A percentile compares a stretch with the other conserved stretches of the same genome.
phyloP scores from a whole-genome alignment of 2,888 invertebrate species.

The Prenolepis imparis region DNA sequence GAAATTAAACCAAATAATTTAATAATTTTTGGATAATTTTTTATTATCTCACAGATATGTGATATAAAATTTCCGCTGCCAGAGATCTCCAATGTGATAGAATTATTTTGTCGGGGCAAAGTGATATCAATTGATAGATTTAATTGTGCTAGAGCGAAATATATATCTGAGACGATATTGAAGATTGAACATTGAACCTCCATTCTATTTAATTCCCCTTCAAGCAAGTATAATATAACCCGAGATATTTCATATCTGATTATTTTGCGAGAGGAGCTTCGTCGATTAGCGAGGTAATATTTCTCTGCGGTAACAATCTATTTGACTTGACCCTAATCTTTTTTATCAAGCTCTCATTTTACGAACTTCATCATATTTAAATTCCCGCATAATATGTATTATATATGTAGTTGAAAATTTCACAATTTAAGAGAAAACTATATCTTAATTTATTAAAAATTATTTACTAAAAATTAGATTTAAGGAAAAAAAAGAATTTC shows the following conservation, averaged over 20 bases:
- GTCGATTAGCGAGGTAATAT: conserved; percentile 27
- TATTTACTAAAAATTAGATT: neutral
- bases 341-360: neutral
- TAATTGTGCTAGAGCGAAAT: conserved; percentile 70
- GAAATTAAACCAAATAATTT: conserved; percentile 25
- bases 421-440: neutral
- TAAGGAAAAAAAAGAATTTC: neutral
- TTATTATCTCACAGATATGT: neutral
- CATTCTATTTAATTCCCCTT: conserved; percentile 72
- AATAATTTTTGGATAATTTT: conserved; percentile 4
- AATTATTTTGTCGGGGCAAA: conserved; percentile 55
- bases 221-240: conserved; percentile 72
- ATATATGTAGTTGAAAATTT: neutral
- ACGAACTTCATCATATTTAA: neutral
- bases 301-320: conserved; percentile 29
- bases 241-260: conserved; percentile 64
- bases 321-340: conserved; percentile 3
- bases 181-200: conserved; percentile 57
- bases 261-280: conserved; percentile 23
- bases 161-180: conserved; percentile 57
- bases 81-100: conserved; percentile 51
- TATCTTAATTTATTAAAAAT: neutral
- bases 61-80: neutral
- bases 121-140: conserved; percentile 72
- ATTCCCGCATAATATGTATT: neutral